phyloP scores from a whole-genome alignment of 2,113 vertebrate genomes.

The Gymnogyps californianus region DNA sequence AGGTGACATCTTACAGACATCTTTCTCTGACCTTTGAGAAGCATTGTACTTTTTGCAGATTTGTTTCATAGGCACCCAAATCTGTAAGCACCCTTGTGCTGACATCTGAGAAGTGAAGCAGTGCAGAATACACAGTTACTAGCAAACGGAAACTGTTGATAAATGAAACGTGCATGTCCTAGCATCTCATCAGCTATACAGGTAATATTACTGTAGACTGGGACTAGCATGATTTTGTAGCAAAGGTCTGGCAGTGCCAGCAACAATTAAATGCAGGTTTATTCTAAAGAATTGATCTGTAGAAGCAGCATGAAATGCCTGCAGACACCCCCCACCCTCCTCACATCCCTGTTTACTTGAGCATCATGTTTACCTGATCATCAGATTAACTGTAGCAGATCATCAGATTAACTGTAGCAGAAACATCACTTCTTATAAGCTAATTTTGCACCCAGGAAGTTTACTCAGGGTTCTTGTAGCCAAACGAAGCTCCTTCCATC shows the following conservation, averaged over 20 bases:
- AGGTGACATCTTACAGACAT: neutral
- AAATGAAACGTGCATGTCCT: neutral
- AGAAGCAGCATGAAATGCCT: neutral
- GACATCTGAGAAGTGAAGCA: neutral
- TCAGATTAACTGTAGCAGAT: neutral
- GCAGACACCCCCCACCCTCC: neutral
- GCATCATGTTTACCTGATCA: neutral
- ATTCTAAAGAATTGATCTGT: neutral
- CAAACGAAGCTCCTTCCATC: neutral
- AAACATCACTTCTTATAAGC: neutral
- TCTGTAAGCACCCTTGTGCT: neutral
- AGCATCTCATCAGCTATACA: constrained; percentile 2
- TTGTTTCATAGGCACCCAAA: neutral
- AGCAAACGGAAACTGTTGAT: neutral
- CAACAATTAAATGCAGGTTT: neutral
- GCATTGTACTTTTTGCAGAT: neutral
- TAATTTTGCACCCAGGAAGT: neutral
- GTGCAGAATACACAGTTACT: neutral
- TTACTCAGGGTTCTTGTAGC: neutral
- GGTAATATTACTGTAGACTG: neutral
- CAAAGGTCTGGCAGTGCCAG: neutral
- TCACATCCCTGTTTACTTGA: neutral
- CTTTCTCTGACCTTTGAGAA: neutral
- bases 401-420: neutral
- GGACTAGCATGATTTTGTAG: constrained; percentile 1